Base-by-base conservation (phyloP, 2,797 vertebrate genomes). In the Alexandromys oeconomus region DNA sequence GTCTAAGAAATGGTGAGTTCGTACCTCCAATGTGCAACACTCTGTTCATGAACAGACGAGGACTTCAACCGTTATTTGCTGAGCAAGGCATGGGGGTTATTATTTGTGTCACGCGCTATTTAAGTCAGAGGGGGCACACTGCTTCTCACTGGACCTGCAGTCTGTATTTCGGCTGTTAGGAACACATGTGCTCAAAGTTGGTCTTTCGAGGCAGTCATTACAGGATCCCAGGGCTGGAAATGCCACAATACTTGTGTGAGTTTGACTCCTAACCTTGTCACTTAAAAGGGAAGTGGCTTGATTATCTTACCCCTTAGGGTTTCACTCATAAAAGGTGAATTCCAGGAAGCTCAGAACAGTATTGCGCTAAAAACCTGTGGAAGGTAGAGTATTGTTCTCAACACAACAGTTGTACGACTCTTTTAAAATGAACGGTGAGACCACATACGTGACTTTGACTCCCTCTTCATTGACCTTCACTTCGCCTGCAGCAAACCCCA, bases 231-330 rank as follows among this genome's bases (percentile, higher is more conserved):
- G 57, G 21, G 6, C 69, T 77, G 54, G 31, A 90, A 61, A 21
- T 59, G 3, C 74, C n/a, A 40, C 14, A 5, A 0, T 7, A 21
- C 29, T 84, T 34, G 1, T 25, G 77, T 43, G 63, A n/a, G 37
- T 82, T 91, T 80, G 79, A 80, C 31, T 91, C 89, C 48, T 84
- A 61, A 43, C 2, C 82, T 40, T 87, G 23, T 96, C 43, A 57
- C 7, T 51, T 51, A 40, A 69, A 76, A 21, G 48, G 10, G 63
- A 79, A 34, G 29, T 23, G 5, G 2, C 78, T 87, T 85, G 86
- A 67, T 17, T 87, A 78, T 87, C 61, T 65, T 57, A 79, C 1
- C 14, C 21, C 15, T 73, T 11, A 9, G 19, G 40, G 85, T 86
- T 59, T 67, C 2, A 1, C 85, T 74, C 57, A n/a, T 86, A 59